These are phyloP conservation scores for Eudyptes chrysolophus DNA, from an alignment of 2,113 vertebrate species.

Conservation along the genomic window DNA sequence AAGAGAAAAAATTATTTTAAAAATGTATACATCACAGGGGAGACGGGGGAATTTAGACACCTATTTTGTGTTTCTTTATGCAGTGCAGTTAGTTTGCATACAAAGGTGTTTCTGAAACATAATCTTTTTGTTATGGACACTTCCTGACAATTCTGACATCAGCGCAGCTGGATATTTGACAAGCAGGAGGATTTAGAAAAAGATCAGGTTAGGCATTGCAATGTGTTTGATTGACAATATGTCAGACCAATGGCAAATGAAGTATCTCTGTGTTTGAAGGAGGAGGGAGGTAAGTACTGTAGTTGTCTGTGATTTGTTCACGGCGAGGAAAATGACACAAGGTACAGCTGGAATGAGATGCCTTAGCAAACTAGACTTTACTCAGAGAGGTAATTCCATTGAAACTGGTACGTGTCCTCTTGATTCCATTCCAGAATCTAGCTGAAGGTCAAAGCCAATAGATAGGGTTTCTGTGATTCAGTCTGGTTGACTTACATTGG, in stretches of 20 bases:
- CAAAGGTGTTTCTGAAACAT: background rate
- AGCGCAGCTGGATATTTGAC: background rate
- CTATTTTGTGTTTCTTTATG: background rate
- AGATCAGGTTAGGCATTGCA: background rate
- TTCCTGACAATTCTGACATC: conserved; percentile 7
- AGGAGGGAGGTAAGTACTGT: background rate
- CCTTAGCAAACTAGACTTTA: background rate
- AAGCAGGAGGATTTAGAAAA: background rate
- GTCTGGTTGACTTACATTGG: background rate
- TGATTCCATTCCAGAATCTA: background rate
- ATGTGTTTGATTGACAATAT: background rate
- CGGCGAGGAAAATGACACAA: background rate
- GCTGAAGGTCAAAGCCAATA: background rate
- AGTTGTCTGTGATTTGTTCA: background rate
- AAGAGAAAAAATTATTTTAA: background rate
- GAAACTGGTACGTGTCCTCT: background rate
- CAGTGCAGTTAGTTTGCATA: background rate
- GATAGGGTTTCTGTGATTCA: background rate
- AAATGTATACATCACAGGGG: background rate
- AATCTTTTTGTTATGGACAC: background rate
- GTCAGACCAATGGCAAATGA: background rate
- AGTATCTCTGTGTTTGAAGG: background rate
- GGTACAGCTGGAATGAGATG: background rate
- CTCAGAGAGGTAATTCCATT: background rate
- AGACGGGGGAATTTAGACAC: background rate